phyloP scores from a whole-genome alignment of 2,888 invertebrate species.

The Mythimna lalbum region DNA sequence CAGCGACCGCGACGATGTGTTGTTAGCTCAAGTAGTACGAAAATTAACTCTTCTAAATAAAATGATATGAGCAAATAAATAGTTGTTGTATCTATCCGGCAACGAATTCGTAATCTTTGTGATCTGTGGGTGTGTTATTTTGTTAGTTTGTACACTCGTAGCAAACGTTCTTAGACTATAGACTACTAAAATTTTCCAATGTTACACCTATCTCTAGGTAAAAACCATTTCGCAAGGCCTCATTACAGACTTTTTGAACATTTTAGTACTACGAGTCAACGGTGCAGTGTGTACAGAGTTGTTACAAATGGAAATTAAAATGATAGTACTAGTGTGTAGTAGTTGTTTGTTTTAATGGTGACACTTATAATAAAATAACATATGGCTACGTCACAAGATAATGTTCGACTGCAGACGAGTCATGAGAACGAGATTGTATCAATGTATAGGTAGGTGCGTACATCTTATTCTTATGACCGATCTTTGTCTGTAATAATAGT shows the following conservation, averaged over 20 bases:
- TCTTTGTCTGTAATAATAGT: too few relatives aligned
- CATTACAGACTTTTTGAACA: conserved; percentile 9
- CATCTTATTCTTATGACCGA: too few relatives aligned
- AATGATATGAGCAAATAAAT: conserved; percentile 22
- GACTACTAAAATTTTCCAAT: background rate
- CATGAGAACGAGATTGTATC: conserved; percentile 17
- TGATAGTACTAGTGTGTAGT: background rate
- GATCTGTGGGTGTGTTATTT: conserved; percentile 28
- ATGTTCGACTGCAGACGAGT: conserved; percentile 8
- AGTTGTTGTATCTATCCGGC: conserved; percentile 7
- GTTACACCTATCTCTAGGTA: conserved; percentile 1
- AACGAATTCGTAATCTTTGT: conserved; percentile 29
- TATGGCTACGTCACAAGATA: conserved; percentile 19
- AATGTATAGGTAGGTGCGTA: background rate
- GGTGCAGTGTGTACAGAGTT: background rate
- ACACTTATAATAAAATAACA: conserved; percentile 8
- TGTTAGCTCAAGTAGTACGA: conserved; percentile 59
- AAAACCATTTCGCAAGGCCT: conserved; percentile 12
- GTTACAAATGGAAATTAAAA: conserved; percentile 3
- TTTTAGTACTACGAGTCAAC: background rate
- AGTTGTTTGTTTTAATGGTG: conserved; percentile 19
- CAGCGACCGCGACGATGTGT: conserved; percentile 61
- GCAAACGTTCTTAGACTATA: background rate
- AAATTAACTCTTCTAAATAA: conserved; percentile 46
- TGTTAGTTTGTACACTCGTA: conserved; percentile 17